Evolutionary conservation across 2,113 vertebrate genomes (phyloP).

Genomic region (Cygnus buccinator): DNA sequence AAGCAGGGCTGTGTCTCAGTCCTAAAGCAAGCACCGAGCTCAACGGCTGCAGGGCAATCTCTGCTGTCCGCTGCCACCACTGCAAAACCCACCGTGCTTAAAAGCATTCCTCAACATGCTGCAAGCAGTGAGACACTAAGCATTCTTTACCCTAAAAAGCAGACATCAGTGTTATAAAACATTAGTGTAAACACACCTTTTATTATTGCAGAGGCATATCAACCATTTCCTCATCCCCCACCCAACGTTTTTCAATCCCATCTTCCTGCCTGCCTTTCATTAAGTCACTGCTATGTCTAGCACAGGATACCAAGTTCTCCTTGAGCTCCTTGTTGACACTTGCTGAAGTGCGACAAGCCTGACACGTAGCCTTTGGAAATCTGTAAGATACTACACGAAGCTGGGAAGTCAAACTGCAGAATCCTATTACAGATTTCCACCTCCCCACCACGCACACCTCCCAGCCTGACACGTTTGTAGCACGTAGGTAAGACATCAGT

Average conservation of each 20-base stretch:
- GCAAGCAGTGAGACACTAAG: background rate
- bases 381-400: background rate
- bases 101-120: background rate
- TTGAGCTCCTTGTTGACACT: fast-evolving
- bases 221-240: background rate
- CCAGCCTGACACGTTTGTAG: background rate
- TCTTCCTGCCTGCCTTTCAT: background rate
- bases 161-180: background rate
- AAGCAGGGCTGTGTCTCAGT: fast-evolving
- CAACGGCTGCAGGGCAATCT: background rate
- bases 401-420: background rate
- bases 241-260: background rate
- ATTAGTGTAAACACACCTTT: background rate
- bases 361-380: fast-evolving
- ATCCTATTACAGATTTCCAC: background rate
- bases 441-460: background rate
- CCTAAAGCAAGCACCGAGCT: fast-evolving
- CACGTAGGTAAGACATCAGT: background rate
- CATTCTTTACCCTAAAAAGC: background rate
- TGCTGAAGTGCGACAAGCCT: fast-evolving
- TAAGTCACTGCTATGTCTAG: background rate
- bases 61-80: background rate
- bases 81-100: background rate
- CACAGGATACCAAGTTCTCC: background rate
- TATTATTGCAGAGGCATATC: background rate